Percentiles rank a stretch among this genome's conserved stretches.
These are phyloP conservation scores for Drosophila cognata DNA, from an alignment of 2,888 invertebrate genomes.

Conservation along the genomic window DNA sequence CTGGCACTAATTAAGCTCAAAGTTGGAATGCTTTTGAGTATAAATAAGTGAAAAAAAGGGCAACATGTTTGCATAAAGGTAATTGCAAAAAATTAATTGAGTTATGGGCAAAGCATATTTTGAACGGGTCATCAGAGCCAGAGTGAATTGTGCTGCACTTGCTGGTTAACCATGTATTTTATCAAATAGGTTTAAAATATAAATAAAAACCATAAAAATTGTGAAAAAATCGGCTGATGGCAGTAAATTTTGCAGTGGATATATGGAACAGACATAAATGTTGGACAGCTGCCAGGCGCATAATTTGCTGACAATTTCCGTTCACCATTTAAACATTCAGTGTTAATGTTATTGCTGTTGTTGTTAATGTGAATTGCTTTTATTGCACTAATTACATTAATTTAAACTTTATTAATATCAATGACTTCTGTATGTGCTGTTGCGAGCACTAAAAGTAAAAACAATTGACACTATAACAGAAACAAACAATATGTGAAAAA, in stretches of 20 bases:
- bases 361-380: constrained; percentile 41
- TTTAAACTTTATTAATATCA: constrained; percentile 67
- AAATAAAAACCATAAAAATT: constrained; percentile 18
- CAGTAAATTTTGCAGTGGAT: constrained; percentile 55
- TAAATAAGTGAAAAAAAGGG: constrained; percentile 29
- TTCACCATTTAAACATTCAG: constrained; percentile 19
- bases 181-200: neutral
- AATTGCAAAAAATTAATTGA: constrained; percentile 65
- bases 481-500: constrained; percentile 9
- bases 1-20: constrained; percentile 32
- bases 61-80: constrained; percentile 55
- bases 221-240: constrained; percentile 19
- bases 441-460: neutral
- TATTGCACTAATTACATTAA: constrained; percentile 71
- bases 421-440: constrained; percentile 23
- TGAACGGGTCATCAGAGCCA: constrained; percentile 29
- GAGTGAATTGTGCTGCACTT: neutral
- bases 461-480: neutral
- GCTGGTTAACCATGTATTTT: constrained; percentile 14
- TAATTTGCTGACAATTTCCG: constrained; percentile 74
- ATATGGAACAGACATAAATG: constrained; percentile 28
- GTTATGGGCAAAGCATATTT: constrained; percentile 72
- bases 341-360: constrained; percentile 7
- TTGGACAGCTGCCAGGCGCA: constrained; percentile 29
- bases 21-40: constrained; percentile 67